These are phyloP conservation scores for Gortyna flavago DNA, from an alignment of 2,888 invertebrate species.

Conservation along the genomic window DNA sequence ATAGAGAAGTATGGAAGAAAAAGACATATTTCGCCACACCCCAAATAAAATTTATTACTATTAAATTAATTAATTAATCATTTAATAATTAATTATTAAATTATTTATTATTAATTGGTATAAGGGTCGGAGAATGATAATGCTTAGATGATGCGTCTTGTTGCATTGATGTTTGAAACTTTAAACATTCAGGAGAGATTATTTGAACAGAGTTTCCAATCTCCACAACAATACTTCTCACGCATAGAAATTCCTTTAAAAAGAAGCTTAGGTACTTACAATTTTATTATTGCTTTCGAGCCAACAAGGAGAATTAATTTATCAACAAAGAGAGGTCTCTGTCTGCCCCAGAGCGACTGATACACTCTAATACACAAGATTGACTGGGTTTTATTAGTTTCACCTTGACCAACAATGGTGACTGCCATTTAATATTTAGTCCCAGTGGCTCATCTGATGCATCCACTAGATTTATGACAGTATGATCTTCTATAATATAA, in stretches of 20 bases:
- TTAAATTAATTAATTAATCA: too few relatives aligned
- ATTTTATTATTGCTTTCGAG: neutral
- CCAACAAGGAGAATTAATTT: neutral
- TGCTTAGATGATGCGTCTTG: too few relatives aligned
- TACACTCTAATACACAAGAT: constrained; percentile 11
- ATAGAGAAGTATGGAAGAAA: too few relatives aligned
- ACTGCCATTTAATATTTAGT: constrained; percentile 8
- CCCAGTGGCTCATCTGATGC: constrained; percentile 21
- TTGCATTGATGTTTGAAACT: too few relatives aligned
- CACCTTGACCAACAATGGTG: constrained; percentile 44
- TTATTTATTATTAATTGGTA: too few relatives aligned
- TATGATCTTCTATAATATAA: too few relatives aligned
- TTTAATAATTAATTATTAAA: too few relatives aligned
- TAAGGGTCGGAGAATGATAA: too few relatives aligned
- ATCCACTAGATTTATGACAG: constrained; percentile 6
- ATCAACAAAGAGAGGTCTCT: constrained; percentile 4
- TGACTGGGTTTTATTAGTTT: constrained; percentile 35
- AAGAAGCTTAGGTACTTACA: neutral
- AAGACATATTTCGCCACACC: too few relatives aligned
- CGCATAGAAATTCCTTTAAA: neutral
- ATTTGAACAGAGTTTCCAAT: neutral
- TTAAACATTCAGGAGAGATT: too few relatives aligned
- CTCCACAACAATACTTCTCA: neutral
- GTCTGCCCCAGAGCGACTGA: neutral
- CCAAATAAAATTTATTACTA: too few relatives aligned